Base-by-base conservation (phyloP, 2,113 vertebrate species). In the Murina feae region DNA sequence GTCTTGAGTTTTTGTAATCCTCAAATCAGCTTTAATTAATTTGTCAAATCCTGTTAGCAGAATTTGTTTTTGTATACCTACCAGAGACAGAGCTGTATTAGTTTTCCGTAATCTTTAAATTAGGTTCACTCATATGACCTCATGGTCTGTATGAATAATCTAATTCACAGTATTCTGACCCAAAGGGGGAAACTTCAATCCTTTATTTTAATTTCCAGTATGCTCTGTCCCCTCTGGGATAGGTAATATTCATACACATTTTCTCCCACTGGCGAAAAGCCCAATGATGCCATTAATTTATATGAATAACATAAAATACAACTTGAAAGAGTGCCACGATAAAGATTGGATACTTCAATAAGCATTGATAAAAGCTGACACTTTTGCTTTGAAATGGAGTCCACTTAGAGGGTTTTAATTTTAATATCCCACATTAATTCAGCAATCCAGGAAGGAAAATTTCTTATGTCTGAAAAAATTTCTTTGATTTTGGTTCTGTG, bases 21-120 rank as follows among this genome's bases (percentile, higher is more conserved):
- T 72, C 4, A 74, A 96, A 91, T 96, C 58, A 30, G 13, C 28
- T 58, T 97, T 89, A 93, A 96, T 90, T 94, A 94, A 68, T 66
- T 95, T 83, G 92, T 92, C 63, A 97, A 69, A 97, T 97, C 94
- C 85, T 93, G 96, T 32, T 53, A 96, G 69, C 3, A 23, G 5
- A 88, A 85, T 72, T 65, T 92, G n/a, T 37, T 90, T 95, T 96
- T 49, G 21, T 90, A 44, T 21, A 78, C 58, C 49, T 79, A 39
- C 75, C 78, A 37, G 91, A 97, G 84, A 30, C 9, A 92, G 55
- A 55, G 4, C 66, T 86, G n/a, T 95, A 16, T 95, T 96, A 4
- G 87, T 95, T 78, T 95, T 95, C 82, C 66, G 35, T 95, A 96
- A 91, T 96, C 75, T 95, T 96, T 95, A 96, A 88, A 51, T 76